Evolutionary conservation across 2,797 vertebrate species (phyloP), one percentile per base, ranked within the genome.

Genomic region (Vespertilio murinus): DNA sequence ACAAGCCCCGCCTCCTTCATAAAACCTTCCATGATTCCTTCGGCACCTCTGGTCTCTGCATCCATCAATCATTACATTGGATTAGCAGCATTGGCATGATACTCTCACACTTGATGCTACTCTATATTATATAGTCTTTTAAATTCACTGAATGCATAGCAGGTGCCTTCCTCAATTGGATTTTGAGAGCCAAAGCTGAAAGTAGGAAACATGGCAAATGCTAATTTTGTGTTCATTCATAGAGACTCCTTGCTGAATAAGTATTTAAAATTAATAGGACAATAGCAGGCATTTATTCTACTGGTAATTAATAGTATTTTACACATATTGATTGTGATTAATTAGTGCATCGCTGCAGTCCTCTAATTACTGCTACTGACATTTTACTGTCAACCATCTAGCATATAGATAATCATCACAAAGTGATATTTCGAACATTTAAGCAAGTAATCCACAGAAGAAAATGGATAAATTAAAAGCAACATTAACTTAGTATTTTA

Each of bases 401-500:
- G 8, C 10, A 45, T 20, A 56, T 35, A 61, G 67, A 52, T 61
- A 13, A 61, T 78, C 2, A 42, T 22, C n/a, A 64, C 54, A 73
- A 61, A 78, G 61, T 13, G 40, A 18, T 69, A 56, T n/a, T 83
- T 47, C 13, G 28, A 88, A 80, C 40, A 33, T 4, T 30, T 78
- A 65, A 28, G 42, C 73, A 83, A 86, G 73, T 45, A 42, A 71
- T 42, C 16, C 35, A 38, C 61, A 33, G 16, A 70, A 64, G 2
- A 70, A 81, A 70, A 71, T 64, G 14, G 35, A 16, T 83, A 49
- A 65, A n/a, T 74, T 52, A 80, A 83, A 93, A 64, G 9, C 40
- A 65, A 20, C 11, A 35, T 49, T 8, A 13, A 77, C 6, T 33
- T 67, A n/a, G 61, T 61, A 61, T 8, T 35, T 67, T 49, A 93